Base-by-base conservation (phyloP, 2,888 invertebrate species). In the Tenodera sinensis region DNA sequence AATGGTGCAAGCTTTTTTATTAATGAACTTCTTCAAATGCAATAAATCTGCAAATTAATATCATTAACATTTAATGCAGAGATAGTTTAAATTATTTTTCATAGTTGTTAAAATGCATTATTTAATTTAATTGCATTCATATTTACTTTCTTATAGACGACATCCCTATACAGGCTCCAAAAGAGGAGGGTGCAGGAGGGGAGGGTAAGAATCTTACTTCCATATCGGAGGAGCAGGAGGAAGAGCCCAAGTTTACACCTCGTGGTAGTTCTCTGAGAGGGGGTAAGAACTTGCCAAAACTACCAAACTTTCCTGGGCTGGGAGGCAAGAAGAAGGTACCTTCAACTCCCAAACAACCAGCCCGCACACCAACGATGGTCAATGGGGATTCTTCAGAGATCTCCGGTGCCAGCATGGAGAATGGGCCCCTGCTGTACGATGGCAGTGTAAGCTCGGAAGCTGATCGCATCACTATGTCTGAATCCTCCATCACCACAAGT, bases 161-260 rank as follows among this genome's bases (percentile, higher is more conserved):
- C 93, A 98, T 98, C 94, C 98, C 97, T 85, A 98, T 98, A 92
- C 97, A 97, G 94, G 95, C 95, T 86, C 95, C 95, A 20, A 96
- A 96, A 92, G 95, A 95, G 89, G 94, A 94, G 15, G 91, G 91
- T 81, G 93, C 93, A 8, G 96, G 96, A 89, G 94, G 94, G 2
- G 94, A 94, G 84, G 94, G 94, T 90, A 90, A 90, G 89, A 89
- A 88, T 27, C 89, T 90, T 27, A 83, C 88, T 8, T 89, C 89
- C 34, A 90, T 90, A 83, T 89, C 86, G 42, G 89, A 89, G 83
- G 89, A 87, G 84, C 89, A 89, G 86, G 89, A 81, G 81, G 89
- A 87, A 71, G 88, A 87, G 71, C 83, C 82, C 88, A 87, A 30
- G 88, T 85, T 91, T n/a, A 91, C 91, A 9, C 91, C 91, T 9